A percentile compares a stretch with the other conserved stretches of the same genome.
Conservation (phyloP, 2,797 vertebrate species). For the Euthynnus affinis region DNA sequence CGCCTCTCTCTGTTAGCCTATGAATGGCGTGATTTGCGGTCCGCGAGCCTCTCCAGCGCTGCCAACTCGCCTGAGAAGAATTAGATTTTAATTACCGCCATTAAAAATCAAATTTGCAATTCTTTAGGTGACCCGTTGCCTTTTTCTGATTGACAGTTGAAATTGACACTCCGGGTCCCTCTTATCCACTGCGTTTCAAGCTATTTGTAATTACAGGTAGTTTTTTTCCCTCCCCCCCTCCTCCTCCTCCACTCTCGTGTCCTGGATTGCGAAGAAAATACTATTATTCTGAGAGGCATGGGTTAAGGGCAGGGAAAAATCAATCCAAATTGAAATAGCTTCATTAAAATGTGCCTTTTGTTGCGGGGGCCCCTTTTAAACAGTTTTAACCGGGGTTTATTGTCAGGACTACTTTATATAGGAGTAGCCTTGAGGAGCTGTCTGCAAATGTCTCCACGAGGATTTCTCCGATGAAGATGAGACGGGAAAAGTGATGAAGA, state of each 20-base stretch:
- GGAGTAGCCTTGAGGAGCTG: constrained; percentile 55
- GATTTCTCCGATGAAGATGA: constrained; percentile 70
- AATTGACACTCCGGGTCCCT: constrained; percentile 97
- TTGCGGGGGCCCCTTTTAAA: constrained; percentile 89
- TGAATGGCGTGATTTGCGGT: constrained; percentile 86
- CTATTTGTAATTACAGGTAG: constrained; percentile 99
- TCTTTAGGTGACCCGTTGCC: constrained; percentile 95
- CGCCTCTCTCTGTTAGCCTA: constrained; percentile 61
- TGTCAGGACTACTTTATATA: constrained; percentile 93
- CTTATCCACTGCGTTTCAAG: constrained; percentile 94
- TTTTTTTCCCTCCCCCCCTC: constrained; percentile 79
- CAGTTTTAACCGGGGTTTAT: constrained; percentile 89
- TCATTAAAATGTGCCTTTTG: constrained; percentile 96
- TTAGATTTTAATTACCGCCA: constrained; percentile 98
- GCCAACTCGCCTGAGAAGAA: constrained; percentile 86
- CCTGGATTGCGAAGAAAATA: constrained; percentile 92
- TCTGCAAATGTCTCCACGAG: constrained; percentile 64
- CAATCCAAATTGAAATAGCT: constrained; percentile 96
- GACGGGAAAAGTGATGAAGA: constrained; percentile 76
- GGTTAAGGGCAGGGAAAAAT: constrained; percentile 93
- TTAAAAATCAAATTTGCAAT: constrained; percentile 99
- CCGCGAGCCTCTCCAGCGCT: constrained; percentile 83
- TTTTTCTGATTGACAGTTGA: constrained; percentile 95
- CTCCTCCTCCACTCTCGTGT: constrained; percentile 80
- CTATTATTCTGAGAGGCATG: constrained; percentile 92